Percentiles rank a stretch among this genome's conserved stretches.
These are phyloP conservation scores for Nephrotoma guestfalica DNA, from an alignment of 2,888 invertebrate species.

Conservation along the genomic window DNA sequence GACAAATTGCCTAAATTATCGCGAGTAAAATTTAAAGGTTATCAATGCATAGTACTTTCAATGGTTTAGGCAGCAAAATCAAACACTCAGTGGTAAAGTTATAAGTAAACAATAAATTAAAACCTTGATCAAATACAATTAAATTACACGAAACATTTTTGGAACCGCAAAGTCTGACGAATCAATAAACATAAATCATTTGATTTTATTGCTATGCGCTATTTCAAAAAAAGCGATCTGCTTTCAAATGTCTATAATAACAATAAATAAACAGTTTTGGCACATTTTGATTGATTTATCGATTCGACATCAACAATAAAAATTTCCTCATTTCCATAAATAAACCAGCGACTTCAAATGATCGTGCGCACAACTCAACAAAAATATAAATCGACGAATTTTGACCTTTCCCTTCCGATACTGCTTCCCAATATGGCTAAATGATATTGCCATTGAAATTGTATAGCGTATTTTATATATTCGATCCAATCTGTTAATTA, in stretches of 20 bases:
- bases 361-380: background rate
- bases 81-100: too few species aligned
- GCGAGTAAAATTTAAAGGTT: too few species aligned
- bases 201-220: background rate
- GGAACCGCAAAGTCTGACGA: background rate
- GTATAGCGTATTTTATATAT: background rate
- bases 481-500: background rate
- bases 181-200: background rate
- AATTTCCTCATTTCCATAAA: background rate
- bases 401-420: background rate
- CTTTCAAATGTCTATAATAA: background rate
- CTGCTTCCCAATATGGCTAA: background rate
- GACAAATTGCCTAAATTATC: too few species aligned
- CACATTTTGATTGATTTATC: background rate
- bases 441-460: background rate
- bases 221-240: background rate
- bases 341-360: background rate
- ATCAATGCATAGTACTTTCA: too few species aligned
- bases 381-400: background rate
- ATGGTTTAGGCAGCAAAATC: too few species aligned
- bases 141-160: background rate
- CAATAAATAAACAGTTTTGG: background rate
- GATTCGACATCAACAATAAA: background rate
- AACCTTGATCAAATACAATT: background rate
- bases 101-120: too few species aligned